These are phyloP conservation scores for Urosaurus nigricauda DNA, from an alignment of 2,797 vertebrate genomes.

Conservation along the genomic window DNA sequence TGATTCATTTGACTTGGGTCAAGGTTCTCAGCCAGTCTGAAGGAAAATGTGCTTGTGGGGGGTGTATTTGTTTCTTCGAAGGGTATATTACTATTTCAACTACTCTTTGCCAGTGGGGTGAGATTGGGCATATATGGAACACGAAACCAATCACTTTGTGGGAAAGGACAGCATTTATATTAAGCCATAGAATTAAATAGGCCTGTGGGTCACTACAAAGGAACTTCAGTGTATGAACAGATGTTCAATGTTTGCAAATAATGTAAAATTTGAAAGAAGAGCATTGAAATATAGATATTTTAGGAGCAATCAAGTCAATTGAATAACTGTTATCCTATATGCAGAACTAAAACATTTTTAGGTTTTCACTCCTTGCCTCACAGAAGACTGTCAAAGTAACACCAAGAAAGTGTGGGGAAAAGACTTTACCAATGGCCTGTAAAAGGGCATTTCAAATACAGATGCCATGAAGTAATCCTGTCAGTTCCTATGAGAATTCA, in stretches of 20 bases:
- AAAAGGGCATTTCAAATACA: neutral
- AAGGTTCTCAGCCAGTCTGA: neutral
- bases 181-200: neutral
- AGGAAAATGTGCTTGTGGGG: neutral
- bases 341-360: constrained; percentile 24
- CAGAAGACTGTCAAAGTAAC: neutral
- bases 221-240: neutral
- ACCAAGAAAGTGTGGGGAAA: neutral
- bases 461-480: neutral
- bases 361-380: neutral
- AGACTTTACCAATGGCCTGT: neutral
- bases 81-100: constrained; percentile 7
- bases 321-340: neutral
- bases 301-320: neutral
- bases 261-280: neutral
- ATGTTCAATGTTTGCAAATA: neutral
- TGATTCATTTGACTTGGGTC: constrained; percentile 5
- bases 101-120: neutral
- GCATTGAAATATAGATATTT: neutral
- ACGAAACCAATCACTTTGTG: fast-evolving
- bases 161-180: neutral
- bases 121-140: constrained; percentile 12
- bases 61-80: constrained; percentile 15
- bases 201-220: neutral
- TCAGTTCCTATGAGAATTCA: neutral